phyloP scores from a whole-genome alignment of 2,797 vertebrate species.

The Sorex maritimensis region DNA sequence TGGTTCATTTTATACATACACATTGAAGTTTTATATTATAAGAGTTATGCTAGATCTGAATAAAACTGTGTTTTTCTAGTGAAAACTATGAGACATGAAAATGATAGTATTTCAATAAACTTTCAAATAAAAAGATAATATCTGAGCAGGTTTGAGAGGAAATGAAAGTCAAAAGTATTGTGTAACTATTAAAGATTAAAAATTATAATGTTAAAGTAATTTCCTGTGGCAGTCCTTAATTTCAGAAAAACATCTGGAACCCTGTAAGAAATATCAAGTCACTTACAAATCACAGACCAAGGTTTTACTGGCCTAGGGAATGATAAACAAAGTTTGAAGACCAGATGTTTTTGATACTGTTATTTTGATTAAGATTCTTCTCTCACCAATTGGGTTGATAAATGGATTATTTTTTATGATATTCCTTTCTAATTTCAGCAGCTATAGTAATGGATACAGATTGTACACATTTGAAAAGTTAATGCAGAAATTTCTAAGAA shows the following conservation, averaged over 20 bases:
- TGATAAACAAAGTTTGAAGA: constrained; percentile 74
- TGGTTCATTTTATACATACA: constrained; percentile 5
- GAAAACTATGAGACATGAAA: constrained; percentile 27
- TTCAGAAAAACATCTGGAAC: constrained; percentile 77
- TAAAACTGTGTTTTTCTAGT: constrained; percentile 41
- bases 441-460: not conserved
- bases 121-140: constrained; percentile 56
- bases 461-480: not conserved
- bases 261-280: constrained; percentile 70
- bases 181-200: constrained; percentile 67
- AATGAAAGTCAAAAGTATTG: constrained; percentile 76
- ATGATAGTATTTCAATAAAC: constrained; percentile 27
- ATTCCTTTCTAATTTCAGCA: not conserved
- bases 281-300: constrained; percentile 70
- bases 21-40: not conserved
- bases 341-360: constrained; percentile 77
- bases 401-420: not conserved
- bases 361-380: constrained; percentile 61
- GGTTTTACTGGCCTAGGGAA: constrained; percentile 62
- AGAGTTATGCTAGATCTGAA: not conserved
- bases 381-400: constrained; percentile 57
- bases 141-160: constrained; percentile 68
- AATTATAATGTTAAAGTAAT: constrained; percentile 78
- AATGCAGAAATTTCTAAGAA: not conserved
- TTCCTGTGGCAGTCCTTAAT: constrained; percentile 76